Base-by-base conservation (phyloP, 2,797 vertebrate genomes). In the Ctenopoma kingsleyae region DNA sequence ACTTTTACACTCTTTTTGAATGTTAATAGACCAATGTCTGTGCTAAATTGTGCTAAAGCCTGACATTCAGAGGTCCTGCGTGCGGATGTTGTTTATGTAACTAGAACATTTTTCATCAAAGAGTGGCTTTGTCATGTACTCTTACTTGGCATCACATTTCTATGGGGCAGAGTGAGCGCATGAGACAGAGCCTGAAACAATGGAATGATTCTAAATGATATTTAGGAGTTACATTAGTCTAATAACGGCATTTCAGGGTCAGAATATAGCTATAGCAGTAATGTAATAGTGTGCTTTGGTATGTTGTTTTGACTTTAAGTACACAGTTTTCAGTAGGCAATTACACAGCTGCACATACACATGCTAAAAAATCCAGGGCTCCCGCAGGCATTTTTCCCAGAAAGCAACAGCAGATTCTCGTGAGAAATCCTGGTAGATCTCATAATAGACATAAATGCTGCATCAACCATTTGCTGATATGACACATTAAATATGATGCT, bases 401-500 rank as follows among this genome's bases (percentile, higher is more conserved):
- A 17, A 52, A 36, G n/a, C 1, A 7, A 32, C 19, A 59, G n/a
- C 7, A 27, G n/a, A 43, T n/a, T 52, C 36, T 36, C 13, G 16
- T 1, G 2, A 40, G 32, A 64, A 44, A 25, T 35, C 27, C 3
- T 0, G 36, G 1, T 40, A 40, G 38, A 62, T 65, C 48, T 44
- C 23, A 23, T 8, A 57, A 52, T 60, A 51, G 65, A 71, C 64
- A 66, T 72, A 67, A 73, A 71, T 20, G 48, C 60, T 75, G 64
- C 71, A 77, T 62, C 51, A 80, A 63, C 63, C 61, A 55, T 78
- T 60, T 74, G 30, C 69, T 71, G 58, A 81, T 81, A 60, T 70
- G 68, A 77, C 73, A 77, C 69, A 83, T 82, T 74, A 71, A 82
- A 82, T 66, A 66, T 22, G 48, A 82, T 69, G 61, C 72, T 78